phyloP scores from a whole-genome alignment of 2,797 vertebrate species.

The Cuniculus paca region DNA sequence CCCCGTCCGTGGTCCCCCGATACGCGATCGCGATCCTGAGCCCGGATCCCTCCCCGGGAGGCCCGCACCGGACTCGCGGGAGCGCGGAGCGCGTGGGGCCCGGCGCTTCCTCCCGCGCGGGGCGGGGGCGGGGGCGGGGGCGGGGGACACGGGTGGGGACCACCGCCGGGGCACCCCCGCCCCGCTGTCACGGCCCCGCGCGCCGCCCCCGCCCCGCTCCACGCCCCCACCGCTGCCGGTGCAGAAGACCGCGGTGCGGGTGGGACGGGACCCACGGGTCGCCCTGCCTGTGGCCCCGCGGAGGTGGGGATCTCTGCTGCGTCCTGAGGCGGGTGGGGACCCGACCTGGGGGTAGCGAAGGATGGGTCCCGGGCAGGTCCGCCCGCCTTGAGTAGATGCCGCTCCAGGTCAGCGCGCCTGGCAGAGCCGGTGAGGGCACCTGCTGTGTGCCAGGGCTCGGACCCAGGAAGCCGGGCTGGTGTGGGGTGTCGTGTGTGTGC shows the following conservation, averaged over 20 bases:
- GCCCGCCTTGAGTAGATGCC: slow-evolving; percentile 21
- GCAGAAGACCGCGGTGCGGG: neutral
- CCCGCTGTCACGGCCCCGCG: neutral
- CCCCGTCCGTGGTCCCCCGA: neutral
- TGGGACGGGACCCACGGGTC: slow-evolving; percentile 3
- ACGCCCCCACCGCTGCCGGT: neutral
- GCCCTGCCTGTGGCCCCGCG: neutral
- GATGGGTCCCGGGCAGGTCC: neutral
- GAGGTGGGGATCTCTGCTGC: neutral
- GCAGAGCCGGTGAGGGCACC: neutral
- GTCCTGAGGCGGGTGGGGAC: neutral
- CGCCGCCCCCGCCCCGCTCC: slow-evolving; percentile 24
- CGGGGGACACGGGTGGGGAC: slow-evolving; percentile 55
- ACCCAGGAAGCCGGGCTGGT: neutral
- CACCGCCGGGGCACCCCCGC: neutral
- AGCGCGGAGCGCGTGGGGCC: slow-evolving; percentile 76
- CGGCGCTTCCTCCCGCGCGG: slow-evolving; percentile 61
- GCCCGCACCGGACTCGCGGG: slow-evolving; percentile 86
- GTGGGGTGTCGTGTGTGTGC: neutral
- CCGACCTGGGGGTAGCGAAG: neutral
- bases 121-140: slow-evolving; percentile 74
- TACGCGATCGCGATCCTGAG: neutral
- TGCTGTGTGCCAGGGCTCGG: neutral
- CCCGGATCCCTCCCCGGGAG: slow-evolving; percentile 53
- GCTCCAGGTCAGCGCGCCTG: slow-evolving; percentile 7